phyloP scores from a whole-genome alignment of 2,797 vertebrate genomes.

The Sylvia borin region DNA sequence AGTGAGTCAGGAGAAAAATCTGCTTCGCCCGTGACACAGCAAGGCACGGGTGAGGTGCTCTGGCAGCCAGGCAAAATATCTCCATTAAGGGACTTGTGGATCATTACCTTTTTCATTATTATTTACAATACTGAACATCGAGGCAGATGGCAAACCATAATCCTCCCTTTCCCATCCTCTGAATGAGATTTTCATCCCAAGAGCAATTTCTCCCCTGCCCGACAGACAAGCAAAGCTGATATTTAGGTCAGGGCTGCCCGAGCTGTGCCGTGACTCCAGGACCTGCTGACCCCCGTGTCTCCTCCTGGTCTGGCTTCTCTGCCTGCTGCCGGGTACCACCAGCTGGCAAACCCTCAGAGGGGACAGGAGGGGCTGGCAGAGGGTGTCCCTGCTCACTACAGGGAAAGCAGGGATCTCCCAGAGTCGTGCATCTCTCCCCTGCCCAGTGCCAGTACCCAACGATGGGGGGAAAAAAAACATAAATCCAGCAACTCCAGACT shows the following conservation, averaged over 20 bases:
- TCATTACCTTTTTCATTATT: background rate
- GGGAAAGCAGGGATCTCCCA: background rate
- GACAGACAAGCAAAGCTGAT: background rate
- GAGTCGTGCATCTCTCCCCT: background rate
- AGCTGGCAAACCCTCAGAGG: background rate
- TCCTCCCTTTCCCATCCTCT: background rate
- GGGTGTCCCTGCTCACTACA: background rate
- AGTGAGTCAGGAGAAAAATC: background rate
- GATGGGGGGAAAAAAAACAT: accelerated
- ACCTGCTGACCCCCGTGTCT: background rate
- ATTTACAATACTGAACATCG: background rate
- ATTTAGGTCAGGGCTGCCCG: background rate
- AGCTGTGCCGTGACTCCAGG: accelerated
- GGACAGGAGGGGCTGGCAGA: background rate
- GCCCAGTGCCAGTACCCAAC: accelerated
- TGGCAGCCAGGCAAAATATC: background rate
- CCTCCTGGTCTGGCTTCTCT: background rate
- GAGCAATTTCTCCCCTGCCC: background rate
- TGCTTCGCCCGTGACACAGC: accelerated
- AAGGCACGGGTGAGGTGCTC: background rate
- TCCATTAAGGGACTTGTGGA: background rate
- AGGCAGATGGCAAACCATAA: background rate
- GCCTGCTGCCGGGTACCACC: accelerated
- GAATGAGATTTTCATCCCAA: background rate
- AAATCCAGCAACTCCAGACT: background rate